A percentile compares a stretch with the other conserved stretches of the same genome.
Evolutionary conservation across 2,888 invertebrate species (phyloP).

Genomic region (Aleiodes leptofemur): DNA sequence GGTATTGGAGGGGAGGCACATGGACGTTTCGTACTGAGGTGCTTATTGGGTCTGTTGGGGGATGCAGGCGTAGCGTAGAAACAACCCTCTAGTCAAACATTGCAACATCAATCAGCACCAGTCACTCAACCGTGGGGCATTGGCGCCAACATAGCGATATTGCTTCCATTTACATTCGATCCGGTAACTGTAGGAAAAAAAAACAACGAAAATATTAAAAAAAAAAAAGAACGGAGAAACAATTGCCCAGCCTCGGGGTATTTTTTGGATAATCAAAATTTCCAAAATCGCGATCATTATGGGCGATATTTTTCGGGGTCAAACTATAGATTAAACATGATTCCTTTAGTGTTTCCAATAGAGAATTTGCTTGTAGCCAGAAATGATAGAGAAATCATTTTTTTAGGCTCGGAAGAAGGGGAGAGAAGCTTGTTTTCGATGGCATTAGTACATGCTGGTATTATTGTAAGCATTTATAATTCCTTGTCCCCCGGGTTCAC

Average conservation of each 20-base stretch:
- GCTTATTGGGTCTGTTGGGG: constrained; percentile 73
- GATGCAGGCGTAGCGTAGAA: constrained; percentile 68
- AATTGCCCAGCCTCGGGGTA: constrained; percentile 6
- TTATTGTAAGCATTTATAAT: constrained; percentile 72
- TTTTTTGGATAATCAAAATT: constrained; percentile 39
- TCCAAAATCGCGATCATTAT: neutral
- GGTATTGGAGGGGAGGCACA: constrained; percentile 43
- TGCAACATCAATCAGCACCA: constrained; percentile 75
- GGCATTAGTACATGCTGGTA: constrained; percentile 67
- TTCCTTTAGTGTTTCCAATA: neutral
- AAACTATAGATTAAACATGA: neutral
- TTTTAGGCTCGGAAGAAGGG: constrained; percentile 40
- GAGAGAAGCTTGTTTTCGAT: constrained; percentile 62
- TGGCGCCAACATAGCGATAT: constrained; percentile 72
- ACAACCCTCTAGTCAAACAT: constrained; percentile 75
- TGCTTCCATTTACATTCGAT: constrained; percentile 69
- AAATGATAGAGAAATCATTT: constrained; percentile 32
- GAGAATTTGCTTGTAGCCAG: neutral
- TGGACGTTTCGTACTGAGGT: constrained; percentile 59
- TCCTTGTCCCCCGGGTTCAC: constrained; percentile 57
- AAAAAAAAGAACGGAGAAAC: constrained; percentile 7
- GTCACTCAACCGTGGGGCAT: constrained; percentile 72
- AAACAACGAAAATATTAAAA: constrained; percentile 13
- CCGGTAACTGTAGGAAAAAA: constrained; percentile 41
- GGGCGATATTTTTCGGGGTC: neutral